Evolutionary conservation across 2,888 invertebrate species (phyloP).

Genomic region (Acrobasis repandana): DNA sequence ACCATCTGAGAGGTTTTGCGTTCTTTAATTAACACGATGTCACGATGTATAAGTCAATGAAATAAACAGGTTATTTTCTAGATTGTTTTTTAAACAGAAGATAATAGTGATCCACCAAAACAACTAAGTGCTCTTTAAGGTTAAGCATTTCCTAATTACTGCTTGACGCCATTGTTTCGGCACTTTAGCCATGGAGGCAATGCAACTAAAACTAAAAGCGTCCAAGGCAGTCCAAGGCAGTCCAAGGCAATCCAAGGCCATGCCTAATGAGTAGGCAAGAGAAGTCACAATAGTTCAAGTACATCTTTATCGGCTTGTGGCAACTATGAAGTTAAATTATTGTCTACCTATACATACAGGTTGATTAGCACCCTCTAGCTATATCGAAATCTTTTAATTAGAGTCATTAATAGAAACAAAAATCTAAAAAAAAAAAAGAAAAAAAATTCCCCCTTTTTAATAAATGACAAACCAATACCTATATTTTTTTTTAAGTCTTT

Average conservation of each 20-base stretch:
- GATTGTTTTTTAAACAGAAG: not conserved
- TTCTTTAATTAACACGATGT: too few species aligned
- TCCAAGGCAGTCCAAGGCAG: constrained; percentile 3
- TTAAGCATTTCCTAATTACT: constrained; percentile 10
- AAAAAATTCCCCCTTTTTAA: too few species aligned
- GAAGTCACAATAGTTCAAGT: not conserved
- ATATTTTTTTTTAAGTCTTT: too few species aligned
- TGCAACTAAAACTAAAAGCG: not conserved
- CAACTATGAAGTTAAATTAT: too few species aligned
- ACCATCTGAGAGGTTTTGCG: too few species aligned
- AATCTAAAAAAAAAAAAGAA: too few species aligned
- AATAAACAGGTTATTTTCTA: not conserved
- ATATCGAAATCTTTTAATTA: too few species aligned
- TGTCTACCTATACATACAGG: too few species aligned
- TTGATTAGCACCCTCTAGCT: too few species aligned
- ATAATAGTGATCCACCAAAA: not conserved
- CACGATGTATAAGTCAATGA: too few species aligned
- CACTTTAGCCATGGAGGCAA: not conserved
- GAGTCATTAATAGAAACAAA: too few species aligned
- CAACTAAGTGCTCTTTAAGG: not conserved
- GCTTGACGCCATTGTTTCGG: not conserved
- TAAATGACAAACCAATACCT: too few species aligned
- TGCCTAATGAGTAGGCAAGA: not conserved
- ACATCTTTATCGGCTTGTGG: not conserved
- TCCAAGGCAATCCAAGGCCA: constrained; percentile 2